These are phyloP conservation scores for Neoitamus cyanurus DNA, from an alignment of 2,888 invertebrate genomes.

Conservation along the genomic window DNA sequence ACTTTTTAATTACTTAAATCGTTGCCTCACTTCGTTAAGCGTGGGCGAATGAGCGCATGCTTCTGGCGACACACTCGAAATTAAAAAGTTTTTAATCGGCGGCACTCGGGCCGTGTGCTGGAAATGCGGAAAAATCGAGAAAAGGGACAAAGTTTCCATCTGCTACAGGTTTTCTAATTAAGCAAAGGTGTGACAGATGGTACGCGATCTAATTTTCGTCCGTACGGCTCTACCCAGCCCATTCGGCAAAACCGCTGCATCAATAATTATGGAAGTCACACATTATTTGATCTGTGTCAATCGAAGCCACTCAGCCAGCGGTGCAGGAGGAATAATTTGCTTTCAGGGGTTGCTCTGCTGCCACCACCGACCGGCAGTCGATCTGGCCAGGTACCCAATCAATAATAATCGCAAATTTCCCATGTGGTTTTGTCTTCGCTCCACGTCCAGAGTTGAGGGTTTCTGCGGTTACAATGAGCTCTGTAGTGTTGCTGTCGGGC, in stretches of 20 bases:
- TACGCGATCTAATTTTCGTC: neutral
- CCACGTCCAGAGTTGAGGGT: neutral
- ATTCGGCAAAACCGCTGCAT: neutral
- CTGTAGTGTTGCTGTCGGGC: neutral
- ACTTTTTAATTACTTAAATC: neutral
- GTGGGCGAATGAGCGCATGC: neutral
- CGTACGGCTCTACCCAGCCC: neutral
- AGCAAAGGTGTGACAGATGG: neutral
- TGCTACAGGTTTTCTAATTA: neutral
- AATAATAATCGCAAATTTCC: conserved; percentile 39
- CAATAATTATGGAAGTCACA: neutral
- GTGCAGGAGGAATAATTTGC: neutral
- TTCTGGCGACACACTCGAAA: neutral
- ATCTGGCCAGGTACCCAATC: neutral
- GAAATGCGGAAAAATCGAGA: neutral
- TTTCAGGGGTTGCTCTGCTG: neutral
- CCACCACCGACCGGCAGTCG: neutral
- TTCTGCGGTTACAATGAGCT: conserved; percentile 31
- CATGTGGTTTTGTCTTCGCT: conserved; percentile 31
- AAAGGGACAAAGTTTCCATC: neutral
- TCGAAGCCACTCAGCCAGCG: neutral
- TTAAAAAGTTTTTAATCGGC: neutral
- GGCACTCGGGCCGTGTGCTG: neutral
- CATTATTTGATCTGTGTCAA: neutral
- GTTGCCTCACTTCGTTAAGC: neutral